Conservation (phyloP, 1,140 invertebrate species). For the Pararge aegeria region DNA sequence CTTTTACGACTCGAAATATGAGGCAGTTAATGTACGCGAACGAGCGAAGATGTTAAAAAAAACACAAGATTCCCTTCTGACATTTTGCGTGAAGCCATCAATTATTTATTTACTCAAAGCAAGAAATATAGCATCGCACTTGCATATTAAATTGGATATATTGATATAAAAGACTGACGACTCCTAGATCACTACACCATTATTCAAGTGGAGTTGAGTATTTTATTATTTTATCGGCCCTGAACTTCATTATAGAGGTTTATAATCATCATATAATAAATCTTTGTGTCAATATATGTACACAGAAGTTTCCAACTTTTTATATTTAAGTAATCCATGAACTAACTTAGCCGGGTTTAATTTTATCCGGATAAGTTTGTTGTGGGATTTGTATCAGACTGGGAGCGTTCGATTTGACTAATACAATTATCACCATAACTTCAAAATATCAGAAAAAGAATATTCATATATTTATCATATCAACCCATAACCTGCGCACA, state of each 20-base stretch:
- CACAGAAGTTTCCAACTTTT: not conserved
- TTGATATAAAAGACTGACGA: constrained; percentile 5
- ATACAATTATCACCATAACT: too few species aligned
- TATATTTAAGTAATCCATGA: not conserved
- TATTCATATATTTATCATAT: too few species aligned
- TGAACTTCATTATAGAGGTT: constrained; percentile 14
- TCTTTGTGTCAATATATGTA: constrained; percentile 17
- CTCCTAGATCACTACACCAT: not conserved
- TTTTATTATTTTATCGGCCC: constrained; percentile 24
- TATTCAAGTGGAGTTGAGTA: not conserved
- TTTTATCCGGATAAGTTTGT: too few species aligned
- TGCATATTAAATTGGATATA: not conserved
- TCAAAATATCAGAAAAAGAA: too few species aligned
- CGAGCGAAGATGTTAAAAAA: not conserved
- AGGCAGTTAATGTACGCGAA: not conserved
- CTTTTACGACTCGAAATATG: not conserved
- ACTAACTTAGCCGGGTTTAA: too few species aligned
- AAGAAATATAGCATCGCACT: not conserved
- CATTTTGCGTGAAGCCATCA: not conserved
- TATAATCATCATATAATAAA: constrained; percentile 17
- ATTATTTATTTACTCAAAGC: not conserved
- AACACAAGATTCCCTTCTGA: not conserved
- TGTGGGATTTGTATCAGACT: too few species aligned
- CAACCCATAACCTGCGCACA: too few species aligned
- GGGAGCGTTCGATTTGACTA: too few species aligned